phyloP scores from a whole-genome alignment of 2,888 invertebrate genomes.

The Sesia apiformis region DNA sequence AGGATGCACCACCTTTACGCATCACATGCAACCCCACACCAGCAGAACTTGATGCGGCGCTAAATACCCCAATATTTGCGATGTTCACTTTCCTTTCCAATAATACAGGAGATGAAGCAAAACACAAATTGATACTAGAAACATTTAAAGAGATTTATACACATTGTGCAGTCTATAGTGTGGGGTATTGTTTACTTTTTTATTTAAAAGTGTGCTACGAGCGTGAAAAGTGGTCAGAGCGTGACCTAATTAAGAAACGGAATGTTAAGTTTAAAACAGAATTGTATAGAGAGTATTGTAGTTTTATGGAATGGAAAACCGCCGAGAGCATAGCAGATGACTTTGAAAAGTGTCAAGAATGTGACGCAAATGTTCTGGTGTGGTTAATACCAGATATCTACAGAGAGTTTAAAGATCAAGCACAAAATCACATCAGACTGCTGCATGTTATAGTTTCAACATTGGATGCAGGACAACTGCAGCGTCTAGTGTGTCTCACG shows the following conservation, averaged over 20 bases:
- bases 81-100: constrained; percentile 89
- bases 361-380: constrained; percentile 90
- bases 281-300: constrained; percentile 92
- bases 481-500: constrained; percentile 92
- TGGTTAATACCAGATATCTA: constrained; percentile 96
- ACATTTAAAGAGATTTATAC: constrained; percentile 87
- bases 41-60: constrained; percentile 77
- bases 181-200: constrained; percentile 91
- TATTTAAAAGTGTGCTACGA: constrained; percentile 86
- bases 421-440: constrained; percentile 90
- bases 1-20: constrained; percentile 66
- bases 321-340: constrained; percentile 85
- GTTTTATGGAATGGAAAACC: constrained; percentile 83
- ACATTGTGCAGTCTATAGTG: constrained; percentile 77
- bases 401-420: constrained; percentile 89
- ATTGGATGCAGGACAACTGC: constrained; percentile 91
- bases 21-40: constrained; percentile 65
- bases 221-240: constrained; percentile 60
- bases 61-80: constrained; percentile 88
- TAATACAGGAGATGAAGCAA: constrained; percentile 78
- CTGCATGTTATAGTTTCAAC: constrained; percentile 92
- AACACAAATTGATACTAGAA: constrained; percentile 84
- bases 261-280: constrained; percentile 84
- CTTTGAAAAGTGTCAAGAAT: constrained; percentile 90
- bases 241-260: constrained; percentile 69